phyloP scores from a whole-genome alignment of 1,140 invertebrate genomes.

The Batillaria attramentaria region DNA sequence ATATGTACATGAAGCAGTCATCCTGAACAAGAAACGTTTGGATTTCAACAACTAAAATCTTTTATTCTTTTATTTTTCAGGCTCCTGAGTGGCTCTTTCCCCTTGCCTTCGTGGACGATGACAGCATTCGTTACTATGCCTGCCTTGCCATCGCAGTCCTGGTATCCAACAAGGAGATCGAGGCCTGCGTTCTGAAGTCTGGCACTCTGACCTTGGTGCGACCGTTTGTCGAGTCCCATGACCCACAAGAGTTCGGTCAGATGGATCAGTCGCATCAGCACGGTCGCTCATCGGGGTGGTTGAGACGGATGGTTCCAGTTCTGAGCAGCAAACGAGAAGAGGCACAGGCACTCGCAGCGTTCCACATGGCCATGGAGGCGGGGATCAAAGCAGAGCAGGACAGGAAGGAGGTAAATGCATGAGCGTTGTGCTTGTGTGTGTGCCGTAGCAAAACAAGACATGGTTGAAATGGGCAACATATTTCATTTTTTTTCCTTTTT shows the following conservation, averaged over 20 bases:
- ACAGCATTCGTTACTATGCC: conserved; percentile 94
- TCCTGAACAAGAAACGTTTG: too few relatives aligned
- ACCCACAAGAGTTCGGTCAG: conserved; percentile 95
- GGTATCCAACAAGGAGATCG: conserved; percentile 98
- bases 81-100: conserved; percentile 98
- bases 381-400: conserved; percentile 97
- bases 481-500: too few relatives aligned
- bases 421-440: too few relatives aligned
- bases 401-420: conserved; percentile 80
- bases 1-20: too few relatives aligned
- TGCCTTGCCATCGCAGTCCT: conserved; percentile 97
- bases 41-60: too few relatives aligned
- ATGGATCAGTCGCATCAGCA: conserved; percentile 91
- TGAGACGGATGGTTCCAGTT: conserved; percentile 93
- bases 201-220: conserved; percentile 96
- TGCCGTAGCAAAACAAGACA: too few relatives aligned
- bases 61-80: not conserved
- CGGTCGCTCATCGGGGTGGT: conserved; percentile 96
- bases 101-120: conserved; percentile 95
- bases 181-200: conserved; percentile 94
- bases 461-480: too few relatives aligned
- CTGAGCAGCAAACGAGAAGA: conserved; percentile 95
- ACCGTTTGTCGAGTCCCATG: conserved; percentile 94
- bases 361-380: conserved; percentile 99
- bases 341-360: conserved; percentile 95